These are phyloP conservation scores for Rhopalosiphum nymphaeae DNA, from an alignment of 2,888 invertebrate species.

Conservation along the genomic window DNA sequence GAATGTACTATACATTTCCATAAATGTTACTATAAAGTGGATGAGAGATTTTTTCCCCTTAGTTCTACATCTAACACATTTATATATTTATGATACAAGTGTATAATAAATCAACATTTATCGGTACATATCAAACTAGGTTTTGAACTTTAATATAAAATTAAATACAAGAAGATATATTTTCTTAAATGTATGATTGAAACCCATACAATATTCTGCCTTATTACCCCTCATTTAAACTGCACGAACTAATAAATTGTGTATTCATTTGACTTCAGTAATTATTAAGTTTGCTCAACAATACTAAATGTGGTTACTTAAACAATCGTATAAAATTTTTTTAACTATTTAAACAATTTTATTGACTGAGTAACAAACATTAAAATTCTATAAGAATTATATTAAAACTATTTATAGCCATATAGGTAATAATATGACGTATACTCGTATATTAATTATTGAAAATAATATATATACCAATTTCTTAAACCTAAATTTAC, in stretches of 20 bases:
- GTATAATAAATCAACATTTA: conserved; percentile 10
- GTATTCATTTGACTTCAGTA: not conserved
- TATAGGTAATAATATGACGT: too few species aligned
- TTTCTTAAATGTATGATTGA: not conserved
- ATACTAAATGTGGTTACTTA: not conserved
- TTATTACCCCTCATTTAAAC: not conserved
- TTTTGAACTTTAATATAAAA: not conserved
- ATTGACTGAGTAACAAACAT: not conserved
- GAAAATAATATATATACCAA: not conserved
- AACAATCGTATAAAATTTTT: not conserved
- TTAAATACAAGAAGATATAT: not conserved
- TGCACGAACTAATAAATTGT: not conserved
- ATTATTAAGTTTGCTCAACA: not conserved
- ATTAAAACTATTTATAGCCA: not conserved
- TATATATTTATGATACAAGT: conserved; percentile 13
- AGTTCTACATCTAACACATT: not conserved
- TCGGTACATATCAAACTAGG: not conserved
- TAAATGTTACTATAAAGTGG: conserved; percentile 17
- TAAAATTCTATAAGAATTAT: not conserved
- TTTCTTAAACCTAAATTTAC: not conserved
- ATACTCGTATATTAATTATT: not conserved
- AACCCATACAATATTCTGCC: not conserved
- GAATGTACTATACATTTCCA: conserved; percentile 38
- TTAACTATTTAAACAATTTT: not conserved
- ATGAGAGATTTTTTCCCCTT: not conserved